Evolutionary conservation across 2,113 vertebrate species (phyloP).

Genomic region (Martes martes): DNA sequence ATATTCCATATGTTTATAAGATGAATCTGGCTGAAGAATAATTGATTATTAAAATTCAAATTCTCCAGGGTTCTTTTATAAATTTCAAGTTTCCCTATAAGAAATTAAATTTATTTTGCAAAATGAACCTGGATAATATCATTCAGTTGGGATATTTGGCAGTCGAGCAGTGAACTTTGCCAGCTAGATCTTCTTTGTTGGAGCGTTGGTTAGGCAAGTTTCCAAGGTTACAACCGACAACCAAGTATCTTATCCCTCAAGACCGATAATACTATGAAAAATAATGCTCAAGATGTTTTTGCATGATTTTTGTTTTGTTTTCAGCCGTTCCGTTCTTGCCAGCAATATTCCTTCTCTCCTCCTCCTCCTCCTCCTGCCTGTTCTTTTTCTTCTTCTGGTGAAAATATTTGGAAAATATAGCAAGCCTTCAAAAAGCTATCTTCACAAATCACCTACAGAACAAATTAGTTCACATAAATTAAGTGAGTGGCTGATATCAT

Average conservation of each 20-base stretch:
- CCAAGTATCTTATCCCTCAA: constrained; percentile 58
- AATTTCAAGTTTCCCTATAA: constrained; percentile 67
- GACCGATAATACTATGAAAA: constrained; percentile 51
- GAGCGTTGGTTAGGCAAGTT: constrained; percentile 61
- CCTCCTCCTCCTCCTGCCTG: not conserved
- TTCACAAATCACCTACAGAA: constrained; percentile 34
- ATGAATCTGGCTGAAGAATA: constrained; percentile 64
- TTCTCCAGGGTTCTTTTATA: constrained; percentile 62
- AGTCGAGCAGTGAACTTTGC: constrained; percentile 70
- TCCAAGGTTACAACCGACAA: constrained; percentile 70
- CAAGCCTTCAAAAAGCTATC: constrained; percentile 19
- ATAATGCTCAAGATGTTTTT: not conserved
- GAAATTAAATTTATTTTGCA: constrained; percentile 73
- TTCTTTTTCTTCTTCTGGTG: not conserved
- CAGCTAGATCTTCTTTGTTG: constrained; percentile 66
- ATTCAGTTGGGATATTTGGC: constrained; percentile 65
- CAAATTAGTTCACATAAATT: constrained; percentile 29
- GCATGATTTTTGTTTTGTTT: constrained; percentile 51
- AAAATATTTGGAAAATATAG: constrained; percentile 39
- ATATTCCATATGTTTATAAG: constrained; percentile 70
- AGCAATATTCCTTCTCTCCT: not conserved
- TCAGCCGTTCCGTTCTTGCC: constrained; percentile 28
- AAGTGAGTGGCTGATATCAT: not conserved
- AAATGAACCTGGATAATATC: constrained; percentile 68
- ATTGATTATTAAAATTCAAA: constrained; percentile 73